Evolutionary conservation across 2,797 vertebrate genomes (phyloP), one percentile per base, ranked within the genome.

Genomic region (Tokudaia muenninki): DNA sequence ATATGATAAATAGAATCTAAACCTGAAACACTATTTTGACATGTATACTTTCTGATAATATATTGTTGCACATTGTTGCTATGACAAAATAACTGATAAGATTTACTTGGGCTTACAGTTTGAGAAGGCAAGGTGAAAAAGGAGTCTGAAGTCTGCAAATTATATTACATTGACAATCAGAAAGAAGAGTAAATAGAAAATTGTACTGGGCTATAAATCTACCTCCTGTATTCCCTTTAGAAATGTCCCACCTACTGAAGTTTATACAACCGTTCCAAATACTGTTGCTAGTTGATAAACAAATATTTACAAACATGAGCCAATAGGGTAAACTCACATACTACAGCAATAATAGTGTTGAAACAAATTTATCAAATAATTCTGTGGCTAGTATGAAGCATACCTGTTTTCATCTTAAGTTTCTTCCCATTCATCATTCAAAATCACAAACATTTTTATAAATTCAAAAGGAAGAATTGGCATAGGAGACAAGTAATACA

Each of bases 21-120:
- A 90, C 0, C 63, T 95, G 26, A 93, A 95, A 41, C 52, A 91
- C 37, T 87, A 70, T 90, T 65, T 74, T 72, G 41, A 80, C 87
- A 84, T 94, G 6, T 78, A 65, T 88, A 63, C 8, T 50, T 52
- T 5, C 37, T 75, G 80, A 13, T 26, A 52, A 24, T 44, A 84
- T 87, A 37, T 3, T 55, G 37, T 34, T 78, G 14, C 7, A 21
- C 14, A 26, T 14, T 55, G 34, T 34, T 55, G 17, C 31, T 55
- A 55, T 80, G 8, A 80, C 31, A 55, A 55, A 34, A 80, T 11
- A 55, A 17, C 31, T 55, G 50, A 22, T 19, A 55, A n/a, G 31
- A 34, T 55, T n/a, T 80, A 55, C 31, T 80, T 44, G 31, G 9
- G 34, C 50, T 55, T 80, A n/a, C 31, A 55, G 17, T 80, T 80